These are phyloP conservation scores for Choristoneura rosaceana DNA, from an alignment of 2,888 invertebrate species.

Conservation along the genomic window DNA sequence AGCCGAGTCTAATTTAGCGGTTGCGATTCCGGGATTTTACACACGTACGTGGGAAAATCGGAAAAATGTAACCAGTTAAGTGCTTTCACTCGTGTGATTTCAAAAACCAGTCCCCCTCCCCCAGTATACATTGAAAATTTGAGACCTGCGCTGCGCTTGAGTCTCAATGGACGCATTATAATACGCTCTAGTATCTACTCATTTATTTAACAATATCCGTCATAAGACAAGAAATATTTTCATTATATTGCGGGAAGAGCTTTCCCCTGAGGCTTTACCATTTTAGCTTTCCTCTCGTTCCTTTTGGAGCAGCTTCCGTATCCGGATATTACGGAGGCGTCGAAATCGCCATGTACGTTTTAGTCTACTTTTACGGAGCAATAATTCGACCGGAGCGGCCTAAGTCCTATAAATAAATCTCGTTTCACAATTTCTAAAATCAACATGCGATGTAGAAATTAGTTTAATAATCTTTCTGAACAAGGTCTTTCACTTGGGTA, in stretches of 20 bases:
- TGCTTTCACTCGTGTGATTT: too few relatives aligned
- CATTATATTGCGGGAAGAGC: conserved; percentile 27
- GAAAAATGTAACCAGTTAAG: too few relatives aligned
- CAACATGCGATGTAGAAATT: neutral
- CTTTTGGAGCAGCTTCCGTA: conserved; percentile 33
- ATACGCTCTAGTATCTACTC: neutral
- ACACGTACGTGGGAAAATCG: too few relatives aligned
- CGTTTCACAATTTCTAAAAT: conserved; percentile 11
- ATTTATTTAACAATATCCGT: conserved; percentile 16
- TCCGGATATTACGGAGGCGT: conserved; percentile 41
- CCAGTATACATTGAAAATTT: too few relatives aligned
- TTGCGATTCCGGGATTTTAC: too few relatives aligned
- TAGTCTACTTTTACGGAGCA: conserved; percentile 27
- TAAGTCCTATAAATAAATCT: conserved; percentile 10
- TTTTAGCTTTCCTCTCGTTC: conserved; percentile 33
- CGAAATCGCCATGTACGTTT: conserved; percentile 29
- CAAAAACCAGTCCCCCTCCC: too few relatives aligned
- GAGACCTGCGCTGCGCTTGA: too few relatives aligned
- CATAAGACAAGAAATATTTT: conserved; percentile 26
- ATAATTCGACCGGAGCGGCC: conserved; percentile 22
- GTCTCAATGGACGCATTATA: neutral
- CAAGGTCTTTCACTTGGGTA: neutral
- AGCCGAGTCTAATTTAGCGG: too few relatives aligned
- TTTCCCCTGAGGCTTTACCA: conserved; percentile 30
- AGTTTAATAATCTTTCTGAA: neutral